phyloP scores from a whole-genome alignment of 1,140 invertebrate genomes.

The Tetramorium simillimum region DNA sequence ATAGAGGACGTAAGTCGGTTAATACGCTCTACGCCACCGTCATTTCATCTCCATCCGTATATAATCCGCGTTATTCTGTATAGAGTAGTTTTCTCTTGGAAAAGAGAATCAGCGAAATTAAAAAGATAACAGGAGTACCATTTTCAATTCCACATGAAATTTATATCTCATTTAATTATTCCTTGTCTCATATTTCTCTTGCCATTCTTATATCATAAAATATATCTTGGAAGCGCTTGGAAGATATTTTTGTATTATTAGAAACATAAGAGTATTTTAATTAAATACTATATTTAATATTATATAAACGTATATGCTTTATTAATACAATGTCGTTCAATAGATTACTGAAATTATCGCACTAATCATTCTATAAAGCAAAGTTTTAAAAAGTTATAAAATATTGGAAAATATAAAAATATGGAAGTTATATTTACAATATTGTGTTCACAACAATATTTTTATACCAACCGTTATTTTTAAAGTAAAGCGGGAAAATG shows the following conservation, averaged over 20 bases:
- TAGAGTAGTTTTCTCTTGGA: not conserved
- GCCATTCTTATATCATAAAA: not conserved
- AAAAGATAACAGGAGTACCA: conserved; percentile 17
- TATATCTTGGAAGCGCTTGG: not conserved
- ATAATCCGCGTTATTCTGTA: conserved; percentile 14
- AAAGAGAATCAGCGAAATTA: conserved; percentile 19
- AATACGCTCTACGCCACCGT: conserved; percentile 18
- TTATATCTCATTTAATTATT: conserved; percentile 21
- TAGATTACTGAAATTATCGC: not conserved
- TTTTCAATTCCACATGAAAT: conserved; percentile 29
- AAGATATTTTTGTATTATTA: conserved; percentile 21
- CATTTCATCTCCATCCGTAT: conserved; percentile 14
- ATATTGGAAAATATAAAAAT: not conserved
- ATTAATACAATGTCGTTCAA: not conserved
- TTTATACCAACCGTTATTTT: not conserved
- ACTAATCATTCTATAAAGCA: not conserved
- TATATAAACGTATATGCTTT: not conserved
- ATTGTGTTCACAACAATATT: not conserved
- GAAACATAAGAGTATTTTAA: not conserved
- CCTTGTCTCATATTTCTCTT: not conserved
- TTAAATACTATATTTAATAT: not conserved
- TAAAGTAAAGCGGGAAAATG: not conserved
- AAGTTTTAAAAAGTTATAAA: not conserved
- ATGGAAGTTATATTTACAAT: not conserved
- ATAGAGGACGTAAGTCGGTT: conserved; percentile 90